Percentiles rank a stretch among this genome's conserved stretches.
These are phyloP conservation scores for Peribatodes rhomboidaria DNA, from an alignment of 2,888 invertebrate species.

Conservation along the genomic window DNA sequence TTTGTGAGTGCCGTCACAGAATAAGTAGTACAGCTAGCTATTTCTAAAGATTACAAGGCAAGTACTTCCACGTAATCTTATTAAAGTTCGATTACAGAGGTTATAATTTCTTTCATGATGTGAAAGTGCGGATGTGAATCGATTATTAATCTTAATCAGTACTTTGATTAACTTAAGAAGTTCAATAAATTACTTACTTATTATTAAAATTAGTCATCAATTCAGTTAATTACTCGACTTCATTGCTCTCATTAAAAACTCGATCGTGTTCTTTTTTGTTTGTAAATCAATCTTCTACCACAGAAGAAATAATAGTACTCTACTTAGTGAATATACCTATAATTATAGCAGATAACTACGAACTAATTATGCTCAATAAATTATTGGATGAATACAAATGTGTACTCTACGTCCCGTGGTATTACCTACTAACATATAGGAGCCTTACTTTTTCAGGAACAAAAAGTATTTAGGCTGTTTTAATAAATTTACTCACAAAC, in stretches of 20 bases:
- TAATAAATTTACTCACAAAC: no score
- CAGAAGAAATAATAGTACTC: neutral
- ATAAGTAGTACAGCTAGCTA: neutral
- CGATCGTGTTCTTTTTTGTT: neutral
- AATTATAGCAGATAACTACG: neutral
- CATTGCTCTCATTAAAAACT: neutral
- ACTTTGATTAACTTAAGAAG: conserved; percentile 10
- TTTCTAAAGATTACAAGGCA: conserved; percentile 1
- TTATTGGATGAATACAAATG: no score
- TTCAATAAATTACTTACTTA: conserved; percentile 13
- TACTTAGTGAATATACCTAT: neutral
- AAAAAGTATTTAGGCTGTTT: no score
- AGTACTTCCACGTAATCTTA: neutral
- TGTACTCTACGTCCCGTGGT: no score
- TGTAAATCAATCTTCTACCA: neutral
- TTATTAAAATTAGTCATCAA: neutral
- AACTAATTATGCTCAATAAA: no score
- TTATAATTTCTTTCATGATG: conserved; percentile 17
- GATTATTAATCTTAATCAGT: conserved; percentile 12
- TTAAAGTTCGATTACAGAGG: neutral
- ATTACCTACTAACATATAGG: no score
- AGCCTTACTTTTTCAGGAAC: no score
- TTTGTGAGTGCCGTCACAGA: neutral
- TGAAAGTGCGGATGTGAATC: conserved; percentile 26
- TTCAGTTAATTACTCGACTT: neutral